Base-by-base conservation (phyloP, 2,888 invertebrate species). In the Hemistola chrysoprasaria region DNA sequence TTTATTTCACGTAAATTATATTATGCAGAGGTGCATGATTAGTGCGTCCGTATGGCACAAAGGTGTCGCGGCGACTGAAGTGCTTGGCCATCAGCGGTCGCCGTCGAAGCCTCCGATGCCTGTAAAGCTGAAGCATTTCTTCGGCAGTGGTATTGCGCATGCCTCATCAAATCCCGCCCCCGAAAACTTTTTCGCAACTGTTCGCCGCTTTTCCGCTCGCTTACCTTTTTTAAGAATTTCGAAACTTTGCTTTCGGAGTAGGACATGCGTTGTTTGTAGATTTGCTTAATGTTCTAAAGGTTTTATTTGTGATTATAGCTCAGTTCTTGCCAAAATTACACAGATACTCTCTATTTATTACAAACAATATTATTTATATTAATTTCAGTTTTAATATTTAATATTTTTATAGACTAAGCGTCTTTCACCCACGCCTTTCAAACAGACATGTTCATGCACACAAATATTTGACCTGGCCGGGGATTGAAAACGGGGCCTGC, bases 31-130 rank as follows among this genome's bases (percentile, higher is more conserved):
- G 52, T 75, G 77, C 86, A 84, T 78, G 52, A 56, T 73, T 71
- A 46, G 62, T 72, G 74, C 84, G 85, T 78, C 81, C 79, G 81
- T 57, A 47, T 69, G 58, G 62, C 67, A 65, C 79, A 64, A 62
- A 54, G 74, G 65, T 63, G 56, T 56, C 86, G 87, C 83, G 84
- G 70, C 64, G 62, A 87, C 86, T 88, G 75, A 60, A 72, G 57
- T 59, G 59, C 68, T 64, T 59, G 67, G 50, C 60, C 72, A 67
- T 70, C 75, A 58, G 56, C 65, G 54, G 73, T 51, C 65, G 74
- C 59, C 68, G 78, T 65, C 65, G 74, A 65, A 62, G 62, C 62
- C 70, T 53, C 58, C 51, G 62, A 65, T 62, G 62, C 62, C 70
- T 53, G 58, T 50, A 62, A 73, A 82, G 74, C 58, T 50, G 62